Evolutionary conservation across 30 jellyfish, hydroid and myxozoan genomes (phyloP).

Genomic region (Clytia hemisphaerica): DNA sequence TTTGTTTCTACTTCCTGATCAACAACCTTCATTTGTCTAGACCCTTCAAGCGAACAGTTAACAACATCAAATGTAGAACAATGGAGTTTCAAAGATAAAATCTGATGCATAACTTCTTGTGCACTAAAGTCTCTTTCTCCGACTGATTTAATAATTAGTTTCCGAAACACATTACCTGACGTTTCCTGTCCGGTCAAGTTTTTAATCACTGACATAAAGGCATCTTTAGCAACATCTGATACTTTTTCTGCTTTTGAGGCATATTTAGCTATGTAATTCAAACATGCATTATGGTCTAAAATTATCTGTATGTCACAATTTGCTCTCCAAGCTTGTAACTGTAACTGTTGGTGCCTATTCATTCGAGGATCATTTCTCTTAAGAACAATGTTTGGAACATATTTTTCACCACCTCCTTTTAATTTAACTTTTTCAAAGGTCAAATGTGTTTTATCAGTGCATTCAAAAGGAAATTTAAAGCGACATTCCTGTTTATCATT

Average conservation of each 20-base stretch:
- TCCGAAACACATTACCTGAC: slow-evolving; percentile 2
- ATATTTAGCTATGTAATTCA: slow-evolving; percentile 36
- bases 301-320: slow-evolving; percentile 36
- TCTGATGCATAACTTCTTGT: no score
- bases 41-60: slow-evolving; percentile 11
- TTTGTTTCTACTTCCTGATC: no score
- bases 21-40: slow-evolving; percentile 8
- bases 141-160: slow-evolving; percentile 38
- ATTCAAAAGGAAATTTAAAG: no score
- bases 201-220: slow-evolving; percentile 25
- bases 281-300: slow-evolving; percentile 27
- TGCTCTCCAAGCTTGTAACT: slow-evolving; percentile 33
- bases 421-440: no score
- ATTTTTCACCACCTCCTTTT: no score
- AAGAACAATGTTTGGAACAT: no score
- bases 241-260: no score
- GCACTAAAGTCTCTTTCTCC: no score
- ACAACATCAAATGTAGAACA: slow-evolving; percentile 32
- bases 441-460: not conserved
- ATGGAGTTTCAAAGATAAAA: slow-evolving; percentile 20
- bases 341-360: slow-evolving; percentile 7
- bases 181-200: not conserved
- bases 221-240: no score
- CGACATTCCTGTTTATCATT: no score
- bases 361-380: slow-evolving; percentile 7